Percentiles rank a stretch among this genome's conserved stretches.
Evolutionary conservation across 2,113 vertebrate genomes (phyloP).

Genomic region (Hypanus sabinus): DNA sequence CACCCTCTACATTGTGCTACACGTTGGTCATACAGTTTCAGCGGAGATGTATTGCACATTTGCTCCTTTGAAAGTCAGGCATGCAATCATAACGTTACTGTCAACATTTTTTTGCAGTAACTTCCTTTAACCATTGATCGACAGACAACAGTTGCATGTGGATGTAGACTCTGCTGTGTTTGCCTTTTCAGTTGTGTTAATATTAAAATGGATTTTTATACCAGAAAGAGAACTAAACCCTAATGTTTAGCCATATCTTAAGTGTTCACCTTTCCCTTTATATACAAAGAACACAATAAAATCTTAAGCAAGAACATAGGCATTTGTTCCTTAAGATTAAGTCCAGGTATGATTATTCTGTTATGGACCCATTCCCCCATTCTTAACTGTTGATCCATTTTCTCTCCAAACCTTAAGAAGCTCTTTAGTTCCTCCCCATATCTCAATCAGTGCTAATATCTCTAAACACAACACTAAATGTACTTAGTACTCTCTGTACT

Average conservation of each 20-base stretch:
- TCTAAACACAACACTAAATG: background rate
- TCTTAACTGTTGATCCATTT: no score
- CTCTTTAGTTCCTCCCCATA: background rate
- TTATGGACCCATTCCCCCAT: background rate
- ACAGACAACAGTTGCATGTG: background rate
- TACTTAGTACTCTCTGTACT: no score
- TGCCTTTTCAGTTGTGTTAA: background rate
- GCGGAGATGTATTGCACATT: slow-evolving; percentile 20
- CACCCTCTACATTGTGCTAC: slow-evolving; percentile 15
- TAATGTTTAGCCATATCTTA: background rate
- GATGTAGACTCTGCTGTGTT: background rate
- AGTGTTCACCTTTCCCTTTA: background rate
- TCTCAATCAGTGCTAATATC: background rate
- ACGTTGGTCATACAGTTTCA: background rate
- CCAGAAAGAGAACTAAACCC: background rate
- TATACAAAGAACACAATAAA: background rate
- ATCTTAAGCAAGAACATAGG: no score
- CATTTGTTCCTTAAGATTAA: background rate
- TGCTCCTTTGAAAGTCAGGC: slow-evolving; percentile 2
- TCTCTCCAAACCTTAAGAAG: background rate
- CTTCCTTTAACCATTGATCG: background rate
- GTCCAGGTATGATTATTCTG: background rate
- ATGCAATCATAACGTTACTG: slow-evolving; percentile 22
- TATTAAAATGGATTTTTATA: background rate
- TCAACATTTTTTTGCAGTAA: background rate